Evolutionary conservation across 2,113 vertebrate genomes (phyloP), one percentile per base, ranked within the genome.

Genomic region (Channa maculata): DNA sequence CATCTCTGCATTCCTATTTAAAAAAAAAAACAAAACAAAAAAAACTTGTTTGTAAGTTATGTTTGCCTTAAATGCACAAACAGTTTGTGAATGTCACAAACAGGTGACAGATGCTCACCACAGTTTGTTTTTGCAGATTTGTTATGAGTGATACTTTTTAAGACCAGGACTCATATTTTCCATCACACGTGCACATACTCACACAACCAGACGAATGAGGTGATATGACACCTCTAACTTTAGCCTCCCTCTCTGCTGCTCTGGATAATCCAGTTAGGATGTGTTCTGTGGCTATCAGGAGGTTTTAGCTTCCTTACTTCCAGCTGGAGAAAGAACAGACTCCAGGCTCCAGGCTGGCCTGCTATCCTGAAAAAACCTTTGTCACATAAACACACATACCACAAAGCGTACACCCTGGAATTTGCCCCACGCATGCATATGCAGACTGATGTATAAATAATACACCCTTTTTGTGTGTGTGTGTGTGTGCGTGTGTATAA

Each of bases 221-320:
- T 82, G 79, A 89, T 76, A 71, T 63, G 79, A 90, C 82, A 86
- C 85, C 64, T 88, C 85, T 91, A 88, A 90, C 81, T 89, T 88
- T 89, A 91, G 81, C 79, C 66, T 72, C 61, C 24, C 48, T 65
- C 73, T 82, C 59, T 70, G 49, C 44, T 24, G 65, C 82, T 85
- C 64, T 68, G 48, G 59, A 79, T 83, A 75, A 89, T 88, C 87
- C 83, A 48, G 78, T 84, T 84, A 85, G 77, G 80, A 84, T 82
- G 71, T 8, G 33, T 53, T 78, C 74, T 77, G 37, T 61, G 69
- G 61, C 52, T 65, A 57, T 64, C 67, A 36, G 65, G 65, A 86
- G 57, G 46, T 61, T 74, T 65, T 60, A 77, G 50, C 64, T 74
- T 34, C 54, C 66, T 58, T 0, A 48, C 46, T 68, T 68, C 46